Conservation (phyloP, 2,888 invertebrate species). For the Galeopsomyia nigrocyanea region DNA sequence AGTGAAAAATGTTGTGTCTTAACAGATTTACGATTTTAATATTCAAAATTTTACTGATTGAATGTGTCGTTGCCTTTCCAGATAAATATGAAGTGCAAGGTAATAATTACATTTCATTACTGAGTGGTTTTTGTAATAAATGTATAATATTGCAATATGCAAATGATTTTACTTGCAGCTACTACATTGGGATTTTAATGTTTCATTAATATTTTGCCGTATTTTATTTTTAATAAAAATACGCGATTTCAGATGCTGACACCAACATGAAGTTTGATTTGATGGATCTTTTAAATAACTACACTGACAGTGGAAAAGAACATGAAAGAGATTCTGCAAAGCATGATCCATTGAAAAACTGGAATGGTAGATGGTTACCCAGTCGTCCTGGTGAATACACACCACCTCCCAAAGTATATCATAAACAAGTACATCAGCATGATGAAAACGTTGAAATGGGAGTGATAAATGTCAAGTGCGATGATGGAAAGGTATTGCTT, state of each 20-base stretch:
- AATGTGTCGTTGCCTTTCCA: conserved; percentile 36
- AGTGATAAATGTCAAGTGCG: conserved; percentile 71
- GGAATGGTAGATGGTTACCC: conserved; percentile 69
- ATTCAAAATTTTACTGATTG: conserved; percentile 22
- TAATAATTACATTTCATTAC: conserved; percentile 8
- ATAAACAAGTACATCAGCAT: conserved; percentile 32
- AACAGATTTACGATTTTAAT: conserved; percentile 33
- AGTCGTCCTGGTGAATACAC: conserved; percentile 56
- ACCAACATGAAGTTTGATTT: conserved; percentile 46
- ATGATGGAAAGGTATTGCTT: conserved; percentile 75
- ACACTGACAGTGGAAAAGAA: conserved; percentile 39
- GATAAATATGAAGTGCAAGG: conserved; percentile 46
- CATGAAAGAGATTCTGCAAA: conserved; percentile 47
- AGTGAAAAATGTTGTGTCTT: conserved; percentile 33
- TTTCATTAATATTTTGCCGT: not conserved
- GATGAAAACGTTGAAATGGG: conserved; percentile 70
- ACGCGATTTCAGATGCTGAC: conserved; percentile 42
- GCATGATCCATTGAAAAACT: conserved; percentile 56
- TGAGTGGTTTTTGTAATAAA: not conserved
- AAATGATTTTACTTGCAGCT: not conserved
- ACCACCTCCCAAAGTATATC: conserved; percentile 56
- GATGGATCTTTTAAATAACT: conserved; percentile 43
- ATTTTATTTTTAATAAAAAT: not conserved
- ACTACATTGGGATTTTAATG: not conserved
- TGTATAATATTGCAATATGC: not conserved